Percentiles rank a stretch among this genome's conserved stretches.
phyloP scores from a whole-genome alignment of 2,888 invertebrate genomes.

The Nomada fucata region DNA sequence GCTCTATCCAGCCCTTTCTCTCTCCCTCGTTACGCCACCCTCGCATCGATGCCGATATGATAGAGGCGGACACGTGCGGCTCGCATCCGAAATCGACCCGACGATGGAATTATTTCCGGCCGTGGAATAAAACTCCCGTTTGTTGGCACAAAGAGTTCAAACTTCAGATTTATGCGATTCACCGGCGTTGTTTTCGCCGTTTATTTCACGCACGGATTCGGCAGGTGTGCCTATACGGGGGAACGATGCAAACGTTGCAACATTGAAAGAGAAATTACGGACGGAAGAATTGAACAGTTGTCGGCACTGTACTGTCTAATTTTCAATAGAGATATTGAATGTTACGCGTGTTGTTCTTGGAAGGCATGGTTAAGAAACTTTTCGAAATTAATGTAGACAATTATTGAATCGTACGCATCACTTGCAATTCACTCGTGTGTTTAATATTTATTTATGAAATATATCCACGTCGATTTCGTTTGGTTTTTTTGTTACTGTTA shows the following conservation, averaged over 20 bases:
- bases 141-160: slow-evolving; percentile 13
- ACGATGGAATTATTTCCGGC: slow-evolving; percentile 51
- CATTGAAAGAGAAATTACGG: neutral
- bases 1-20: neutral
- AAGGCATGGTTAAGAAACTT: too few species aligned
- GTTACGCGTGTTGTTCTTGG: too few species aligned
- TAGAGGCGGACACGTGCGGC: slow-evolving; percentile 6
- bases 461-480: too few species aligned
- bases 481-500: too few species aligned
- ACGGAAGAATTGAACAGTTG: neutral
- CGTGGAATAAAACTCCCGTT: slow-evolving; percentile 34
- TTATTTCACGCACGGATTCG: neutral
- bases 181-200: neutral
- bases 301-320: neutral
- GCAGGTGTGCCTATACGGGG: too few species aligned
- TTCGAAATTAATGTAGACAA: too few species aligned
- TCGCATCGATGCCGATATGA: slow-evolving; percentile 35
- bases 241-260: neutral
- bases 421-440: too few species aligned
- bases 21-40: neutral
- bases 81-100: slow-evolving; percentile 32
- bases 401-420: too few species aligned
- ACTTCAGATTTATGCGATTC: slow-evolving; percentile 19
- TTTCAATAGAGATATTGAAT: too few species aligned
- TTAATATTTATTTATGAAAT: too few species aligned